Base-by-base conservation (phyloP, 2,113 vertebrate genomes). In the Calonectris borealis region DNA sequence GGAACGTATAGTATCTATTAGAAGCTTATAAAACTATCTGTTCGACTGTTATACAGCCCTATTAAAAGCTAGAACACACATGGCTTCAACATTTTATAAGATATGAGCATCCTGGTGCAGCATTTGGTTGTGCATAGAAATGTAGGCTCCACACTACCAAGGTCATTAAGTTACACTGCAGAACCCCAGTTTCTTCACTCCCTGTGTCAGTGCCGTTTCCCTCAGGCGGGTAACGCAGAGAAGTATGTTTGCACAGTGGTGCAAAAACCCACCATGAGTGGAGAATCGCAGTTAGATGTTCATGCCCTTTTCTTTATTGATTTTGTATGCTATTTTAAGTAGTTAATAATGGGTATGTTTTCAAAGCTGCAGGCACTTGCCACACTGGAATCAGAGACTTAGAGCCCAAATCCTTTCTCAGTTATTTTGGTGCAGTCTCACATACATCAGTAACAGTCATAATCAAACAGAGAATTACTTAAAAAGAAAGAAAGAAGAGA, bases 91-190 rank as follows among this genome's bases (percentile, higher is more conserved):
- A 36, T 46, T 93, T 68, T 60, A 13, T 16, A 22, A 66, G 18
- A 7, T 44, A 26, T 25, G 88, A 61, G 9, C 24, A 26, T 48
- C 26, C 40, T 8, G 9, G 21, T 77, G 24, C 24, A 86, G 12
- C 11, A 36, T 44, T 64, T 2, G 5, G 20, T 9, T 0, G 0
- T 22, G 14, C 10, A 7, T 15, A 26, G 49, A 64, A 64, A 51
- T 64, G 27, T 64, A 27, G 55, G 51, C 36, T 57, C 42, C 31
- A 15, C 22, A 10, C 16, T 58, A 11, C 10, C 2, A 11, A 52
- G 31, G 6, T 24, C 36, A 44, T 26, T 2, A 15, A 21, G 4
- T 49, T 27, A 36, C 17, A 25, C 34, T 38, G 40, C 40, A 68
- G 20, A 83, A 44, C 29, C 3, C 20, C 48, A 24, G 6, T 26